Conservation (phyloP, 2,888 invertebrate species). For the Megastigmus dorsalis region DNA sequence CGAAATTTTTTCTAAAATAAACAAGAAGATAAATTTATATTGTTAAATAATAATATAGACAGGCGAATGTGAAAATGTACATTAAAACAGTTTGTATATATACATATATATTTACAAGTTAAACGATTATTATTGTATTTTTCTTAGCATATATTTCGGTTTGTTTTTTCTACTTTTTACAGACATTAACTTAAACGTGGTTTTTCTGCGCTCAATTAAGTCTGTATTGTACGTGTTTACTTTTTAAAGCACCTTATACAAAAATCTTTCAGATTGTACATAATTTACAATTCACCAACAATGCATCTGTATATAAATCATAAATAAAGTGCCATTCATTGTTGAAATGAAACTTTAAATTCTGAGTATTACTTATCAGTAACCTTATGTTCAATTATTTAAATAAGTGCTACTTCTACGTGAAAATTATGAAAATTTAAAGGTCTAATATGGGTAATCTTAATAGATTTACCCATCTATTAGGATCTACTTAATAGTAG, state of each 20-base stretch:
- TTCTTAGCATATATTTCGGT: constrained; percentile 37
- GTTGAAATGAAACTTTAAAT: constrained; percentile 55
- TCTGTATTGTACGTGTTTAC: constrained; percentile 33
- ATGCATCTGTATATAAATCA: constrained; percentile 70
- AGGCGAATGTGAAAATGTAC: constrained; percentile 54
- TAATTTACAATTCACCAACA: constrained; percentile 61
- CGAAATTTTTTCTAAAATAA: constrained; percentile 49
- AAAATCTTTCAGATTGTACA: constrained; percentile 58
- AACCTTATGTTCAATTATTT: too few relatives aligned
- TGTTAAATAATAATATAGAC: constrained; percentile 21
- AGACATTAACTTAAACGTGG: not conserved
- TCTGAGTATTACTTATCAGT: not conserved
- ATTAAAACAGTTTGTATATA: constrained; percentile 63
- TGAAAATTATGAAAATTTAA: too few relatives aligned
- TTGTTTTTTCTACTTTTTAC: constrained; percentile 39
- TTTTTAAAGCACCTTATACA: constrained; percentile 40
- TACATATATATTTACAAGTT: constrained; percentile 59
- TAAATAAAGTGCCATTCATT: constrained; percentile 71
- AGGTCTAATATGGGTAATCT: too few relatives aligned
- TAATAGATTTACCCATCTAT: too few relatives aligned
- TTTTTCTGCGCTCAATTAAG: constrained; percentile 20
- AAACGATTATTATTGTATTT: constrained; percentile 37
- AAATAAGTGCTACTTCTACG: too few relatives aligned
- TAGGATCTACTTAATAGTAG: too few relatives aligned
- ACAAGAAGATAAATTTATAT: constrained; percentile 32